These are phyloP conservation scores for Geotrypetes seraphini DNA, from an alignment of 2,797 vertebrate species.

Conservation along the genomic window DNA sequence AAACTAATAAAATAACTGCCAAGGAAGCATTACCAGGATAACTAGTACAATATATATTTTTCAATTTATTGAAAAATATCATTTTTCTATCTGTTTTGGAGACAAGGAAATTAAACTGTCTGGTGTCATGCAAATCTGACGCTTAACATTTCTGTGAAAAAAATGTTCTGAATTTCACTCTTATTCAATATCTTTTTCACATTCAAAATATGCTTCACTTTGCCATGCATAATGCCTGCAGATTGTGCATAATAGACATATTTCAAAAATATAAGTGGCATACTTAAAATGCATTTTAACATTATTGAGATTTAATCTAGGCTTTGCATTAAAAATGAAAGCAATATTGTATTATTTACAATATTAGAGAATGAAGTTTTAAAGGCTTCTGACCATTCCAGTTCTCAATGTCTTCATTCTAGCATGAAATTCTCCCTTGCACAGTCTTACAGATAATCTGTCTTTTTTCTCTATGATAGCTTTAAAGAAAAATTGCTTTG, in stretches of 20 bases:
- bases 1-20: slow-evolving; percentile 32
- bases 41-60: no score
- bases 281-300: slow-evolving; percentile 8
- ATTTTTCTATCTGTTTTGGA: slow-evolving; percentile 19
- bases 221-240: slow-evolving; percentile 1
- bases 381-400: no score
- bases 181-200: background rate
- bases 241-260: background rate
- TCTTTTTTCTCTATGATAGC: no score
- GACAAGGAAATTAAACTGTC: background rate
- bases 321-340: background rate
- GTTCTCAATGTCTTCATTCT: no score
- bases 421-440: no score
- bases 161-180: slow-evolving; percentile 16
- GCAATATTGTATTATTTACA: slow-evolving; percentile 8
- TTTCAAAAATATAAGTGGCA: slow-evolving; percentile 9
- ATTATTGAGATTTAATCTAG: slow-evolving; percentile 7
- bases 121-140: background rate
- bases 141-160: slow-evolving; percentile 1
- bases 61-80: background rate
- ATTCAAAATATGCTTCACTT: slow-evolving; percentile 1
- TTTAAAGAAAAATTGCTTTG: no score
- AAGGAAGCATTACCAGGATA: slow-evolving; percentile 15
- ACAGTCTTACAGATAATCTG: no score
- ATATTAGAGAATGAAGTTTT: background rate